These are phyloP conservation scores for Benthosema pterotum DNA, from an alignment of 2,797 vertebrate genomes.

Conservation along the genomic window DNA sequence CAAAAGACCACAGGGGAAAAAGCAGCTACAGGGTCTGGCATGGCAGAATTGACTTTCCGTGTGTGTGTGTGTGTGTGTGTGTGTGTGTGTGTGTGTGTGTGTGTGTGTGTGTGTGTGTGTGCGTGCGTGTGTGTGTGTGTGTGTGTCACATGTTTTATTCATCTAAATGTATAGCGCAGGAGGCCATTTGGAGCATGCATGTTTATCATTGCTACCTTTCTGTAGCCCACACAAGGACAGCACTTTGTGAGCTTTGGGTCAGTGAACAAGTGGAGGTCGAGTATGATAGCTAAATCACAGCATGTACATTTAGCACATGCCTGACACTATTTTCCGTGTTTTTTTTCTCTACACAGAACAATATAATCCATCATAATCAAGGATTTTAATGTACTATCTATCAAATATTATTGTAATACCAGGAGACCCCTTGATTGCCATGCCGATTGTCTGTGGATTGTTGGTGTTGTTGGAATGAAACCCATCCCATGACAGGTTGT, in stretches of 20 bases:
- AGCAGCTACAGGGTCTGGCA: slow-evolving; percentile 13
- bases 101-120: slow-evolving; percentile 34
- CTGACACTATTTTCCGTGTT: slow-evolving; percentile 7
- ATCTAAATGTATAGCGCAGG: slow-evolving; percentile 44
- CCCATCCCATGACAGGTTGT: background rate
- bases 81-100: slow-evolving; percentile 35
- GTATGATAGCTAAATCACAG: slow-evolving; percentile 33
- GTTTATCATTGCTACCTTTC: slow-evolving; percentile 39
- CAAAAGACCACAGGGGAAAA: background rate
- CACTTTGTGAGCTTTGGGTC: slow-evolving; percentile 55
- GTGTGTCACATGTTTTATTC: slow-evolving; percentile 69
- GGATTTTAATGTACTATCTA: no score
- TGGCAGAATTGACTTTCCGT: slow-evolving; percentile 31
- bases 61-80: slow-evolving; percentile 34
- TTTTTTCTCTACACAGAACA: background rate
- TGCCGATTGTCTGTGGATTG: background rate
- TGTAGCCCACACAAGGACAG: slow-evolving; percentile 40
- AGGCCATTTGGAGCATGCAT: slow-evolving; percentile 50
- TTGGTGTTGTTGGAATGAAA: background rate
- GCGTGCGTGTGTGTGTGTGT: slow-evolving; percentile 33
- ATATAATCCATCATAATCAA: no score
- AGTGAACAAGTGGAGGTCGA: slow-evolving; percentile 47
- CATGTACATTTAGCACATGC: background rate
- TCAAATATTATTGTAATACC: no score
- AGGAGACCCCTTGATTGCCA: no score